Evolutionary conservation across 2,113 vertebrate species (phyloP).

Genomic region (Cyanoderma ruficeps): DNA sequence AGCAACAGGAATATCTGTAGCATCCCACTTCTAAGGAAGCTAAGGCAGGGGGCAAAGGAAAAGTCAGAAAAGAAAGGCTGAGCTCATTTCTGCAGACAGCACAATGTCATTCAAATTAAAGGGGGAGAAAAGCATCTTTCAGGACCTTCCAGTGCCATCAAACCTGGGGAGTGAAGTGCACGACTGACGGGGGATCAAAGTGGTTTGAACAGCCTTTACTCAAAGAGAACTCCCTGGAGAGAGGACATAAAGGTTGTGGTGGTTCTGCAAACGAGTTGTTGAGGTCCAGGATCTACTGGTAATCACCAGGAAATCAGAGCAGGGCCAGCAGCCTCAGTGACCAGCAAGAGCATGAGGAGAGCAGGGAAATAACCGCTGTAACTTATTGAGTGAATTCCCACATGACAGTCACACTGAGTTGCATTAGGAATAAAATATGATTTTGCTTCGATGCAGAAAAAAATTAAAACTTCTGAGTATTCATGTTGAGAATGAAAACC

Average conservation of each 20-base stretch:
- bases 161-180: background rate
- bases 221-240: background rate
- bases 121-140: background rate
- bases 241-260: background rate
- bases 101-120: background rate
- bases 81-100: background rate
- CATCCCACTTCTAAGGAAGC: background rate
- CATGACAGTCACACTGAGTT: fast-evolving
- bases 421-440: background rate
- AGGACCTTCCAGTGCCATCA: background rate
- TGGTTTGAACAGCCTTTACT: background rate
- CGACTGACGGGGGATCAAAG: background rate
- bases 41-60: background rate
- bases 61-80: background rate
- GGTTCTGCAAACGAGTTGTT: background rate
- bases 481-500: background rate
- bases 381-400: background rate
- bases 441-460: background rate
- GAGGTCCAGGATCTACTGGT: background rate
- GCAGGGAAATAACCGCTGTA: background rate
- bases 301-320: background rate
- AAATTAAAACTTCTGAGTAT: background rate
- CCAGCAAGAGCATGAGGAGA: background rate
- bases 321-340: background rate
- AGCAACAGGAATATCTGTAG: background rate